Conservation (phyloP, 2,113 vertebrate species). For the Uria lomvia region DNA sequence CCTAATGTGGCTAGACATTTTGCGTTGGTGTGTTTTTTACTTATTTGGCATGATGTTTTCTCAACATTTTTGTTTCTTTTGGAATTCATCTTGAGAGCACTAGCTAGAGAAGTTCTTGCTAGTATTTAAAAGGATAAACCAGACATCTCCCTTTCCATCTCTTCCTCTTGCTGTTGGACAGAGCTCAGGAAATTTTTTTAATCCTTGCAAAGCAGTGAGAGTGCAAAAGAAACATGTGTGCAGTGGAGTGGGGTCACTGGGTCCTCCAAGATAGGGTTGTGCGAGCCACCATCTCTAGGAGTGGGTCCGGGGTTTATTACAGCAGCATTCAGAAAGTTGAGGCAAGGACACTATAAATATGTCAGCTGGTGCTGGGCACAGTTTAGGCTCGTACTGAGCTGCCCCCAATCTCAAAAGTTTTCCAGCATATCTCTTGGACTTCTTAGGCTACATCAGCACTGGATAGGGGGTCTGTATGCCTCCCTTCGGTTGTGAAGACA, state of each 20-base stretch:
- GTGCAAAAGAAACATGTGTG: background rate
- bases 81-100: slow-evolving; percentile 3
- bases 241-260: background rate
- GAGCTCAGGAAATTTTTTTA: background rate
- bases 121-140: background rate
- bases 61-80: background rate
- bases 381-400: background rate
- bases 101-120: background rate
- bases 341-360: background rate
- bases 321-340: background rate
- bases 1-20: background rate
- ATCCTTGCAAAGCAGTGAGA: background rate
- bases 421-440: accelerated
- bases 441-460: background rate
- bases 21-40: slow-evolving; percentile 3
- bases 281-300: background rate
- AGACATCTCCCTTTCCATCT: background rate
- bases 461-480: background rate
- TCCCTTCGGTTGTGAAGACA: background rate
- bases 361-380: background rate
- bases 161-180: background rate
- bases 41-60: background rate
- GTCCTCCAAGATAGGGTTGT: background rate
- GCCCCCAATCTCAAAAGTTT: background rate
- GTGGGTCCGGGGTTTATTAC: background rate